Percentiles rank a stretch among this genome's conserved stretches.
phyloP scores from a whole-genome alignment of 2,888 invertebrate species.

The Rhagonycha lutea region DNA sequence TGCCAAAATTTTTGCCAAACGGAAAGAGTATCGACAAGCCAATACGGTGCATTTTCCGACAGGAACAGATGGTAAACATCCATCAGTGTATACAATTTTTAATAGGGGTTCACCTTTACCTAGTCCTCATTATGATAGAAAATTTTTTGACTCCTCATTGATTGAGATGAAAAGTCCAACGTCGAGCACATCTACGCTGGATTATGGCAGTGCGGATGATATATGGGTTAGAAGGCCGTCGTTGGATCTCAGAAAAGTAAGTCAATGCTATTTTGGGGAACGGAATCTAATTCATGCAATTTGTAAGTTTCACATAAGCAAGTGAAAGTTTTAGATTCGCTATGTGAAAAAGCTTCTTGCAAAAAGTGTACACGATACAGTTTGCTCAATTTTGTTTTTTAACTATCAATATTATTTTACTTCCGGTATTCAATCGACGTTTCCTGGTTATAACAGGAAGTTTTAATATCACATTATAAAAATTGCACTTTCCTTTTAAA shows the following conservation, averaged over 20 bases:
- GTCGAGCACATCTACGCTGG: constrained; percentile 65
- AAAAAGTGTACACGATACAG: background rate
- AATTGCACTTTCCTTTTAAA: background rate
- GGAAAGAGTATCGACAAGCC: constrained; percentile 60
- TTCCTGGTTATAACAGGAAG: constrained; percentile 3
- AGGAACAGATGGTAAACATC: constrained; percentile 61
- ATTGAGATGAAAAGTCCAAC: constrained; percentile 79
- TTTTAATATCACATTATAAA: background rate
- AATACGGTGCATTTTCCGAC: constrained; percentile 73
- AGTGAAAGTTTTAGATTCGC: background rate
- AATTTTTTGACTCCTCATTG: constrained; percentile 81
- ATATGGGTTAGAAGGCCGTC: constrained; percentile 71
- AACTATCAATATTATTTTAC: background rate
- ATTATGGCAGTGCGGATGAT: constrained; percentile 63
- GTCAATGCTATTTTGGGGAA: constrained; percentile 32
- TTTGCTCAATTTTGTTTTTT: background rate
- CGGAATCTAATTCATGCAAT: background rate
- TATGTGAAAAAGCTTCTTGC: background rate
- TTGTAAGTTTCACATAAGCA: background rate
- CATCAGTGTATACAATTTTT: constrained; percentile 67
- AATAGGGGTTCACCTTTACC: constrained; percentile 56
- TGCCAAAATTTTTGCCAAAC: constrained; percentile 56
- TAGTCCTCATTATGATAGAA: constrained; percentile 74
- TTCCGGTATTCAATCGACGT: constrained; percentile 6
- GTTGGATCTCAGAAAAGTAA: constrained; percentile 60